Base-by-base conservation (phyloP, 2,797 vertebrate genomes). In the Decapterus maruadsi region DNA sequence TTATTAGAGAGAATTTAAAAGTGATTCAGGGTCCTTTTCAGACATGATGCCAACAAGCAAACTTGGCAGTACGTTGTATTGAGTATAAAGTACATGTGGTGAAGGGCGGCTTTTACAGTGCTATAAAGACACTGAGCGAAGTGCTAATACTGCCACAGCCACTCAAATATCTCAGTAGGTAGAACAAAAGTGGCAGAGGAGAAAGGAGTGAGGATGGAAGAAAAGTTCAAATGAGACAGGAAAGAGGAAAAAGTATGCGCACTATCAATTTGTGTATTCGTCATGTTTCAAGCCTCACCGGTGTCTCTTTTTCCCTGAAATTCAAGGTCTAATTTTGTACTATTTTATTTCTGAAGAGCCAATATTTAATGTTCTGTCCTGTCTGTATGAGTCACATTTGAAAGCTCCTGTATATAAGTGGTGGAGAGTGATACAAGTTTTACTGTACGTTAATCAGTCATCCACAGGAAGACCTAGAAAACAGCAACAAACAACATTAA, bases 71-170 rank as follows among this genome's bases (percentile, higher is more conserved):
- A 61, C 36, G 58, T 82, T 83, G n/a, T 79, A 73, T 40, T n/a
- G 59, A 83, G 65, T 53, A 34, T 34, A 19, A 55, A 73, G 20
- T 40, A 53, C 38, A 73, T 36, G 38, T 62, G 53, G 73, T 64
- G 76, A 79, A 68, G 50, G 11, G 60, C n/a, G 11, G 60, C n/a
- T 56, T 87, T 85, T 73, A 82, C 29, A 51, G 74, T 14, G 36
- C 55, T 68, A 50, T 73, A 75, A 69, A 76, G 65, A 79, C 72
- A 78, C 51, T 2, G 38, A 74, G 20, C 40, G 68, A 78, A 43
- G 45, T n/a, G 46, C 12, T 55, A 26, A 40, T 26, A 29, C 46
- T 1, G 17, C 43, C 16, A 14, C 12, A 65, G 43, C 63, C 36
- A 43, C 17, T 75, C 55, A 40, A 34, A 1, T 56, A 42, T 42